Base-by-base conservation (phyloP, 2,888 invertebrate species). In the Smittia aterrima region DNA sequence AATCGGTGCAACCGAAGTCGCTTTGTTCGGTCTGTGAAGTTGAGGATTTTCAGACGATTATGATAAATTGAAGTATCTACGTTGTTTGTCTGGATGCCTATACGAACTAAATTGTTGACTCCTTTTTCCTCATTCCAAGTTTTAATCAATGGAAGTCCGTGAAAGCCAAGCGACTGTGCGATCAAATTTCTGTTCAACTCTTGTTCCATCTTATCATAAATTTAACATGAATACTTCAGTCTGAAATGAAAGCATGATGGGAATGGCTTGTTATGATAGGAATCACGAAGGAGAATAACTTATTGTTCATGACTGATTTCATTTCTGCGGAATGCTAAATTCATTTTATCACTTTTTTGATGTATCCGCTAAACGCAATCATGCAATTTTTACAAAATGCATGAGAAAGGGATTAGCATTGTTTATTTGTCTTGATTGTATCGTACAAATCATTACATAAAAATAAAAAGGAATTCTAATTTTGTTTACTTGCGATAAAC, bases 51-150 rank as follows among this genome's bases (percentile, higher is more conserved):
- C 79, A 92, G 92, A 25, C 93, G 86, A 76, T 91, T 89, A 79
- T 89, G 89, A 81, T 92, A 93, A 68, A 91, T 87, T 66, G 89
- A 88, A 80, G 89, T 93, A 82, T 89, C 91, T 77, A 91, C 84
- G 80, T 86, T 86, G 27, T 70, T 70, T 58, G 83, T 79, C 53
- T 85, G 84, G 58, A 87, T 84, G 75, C 87, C 87, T 76, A 89
- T 82, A 80, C 89, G 88, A 24, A 85, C 79, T 75, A 93, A 83
- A 80, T 92, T 92, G 73, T 88, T 89, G 79, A 91, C 90, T 75
- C 92, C 92, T 79, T 91, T 87, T 80, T 93, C 93, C 27, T 89
- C 88, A 81, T 93, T 93, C 93, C 93, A 93, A 78, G 92, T 88
- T 84, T 93, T 94, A 83, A 92, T 92, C 77, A 94, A 84, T 79